These are phyloP conservation scores for Callospermophilus lateralis DNA, from an alignment of 2,113 vertebrate species.

Conservation along the genomic window DNA sequence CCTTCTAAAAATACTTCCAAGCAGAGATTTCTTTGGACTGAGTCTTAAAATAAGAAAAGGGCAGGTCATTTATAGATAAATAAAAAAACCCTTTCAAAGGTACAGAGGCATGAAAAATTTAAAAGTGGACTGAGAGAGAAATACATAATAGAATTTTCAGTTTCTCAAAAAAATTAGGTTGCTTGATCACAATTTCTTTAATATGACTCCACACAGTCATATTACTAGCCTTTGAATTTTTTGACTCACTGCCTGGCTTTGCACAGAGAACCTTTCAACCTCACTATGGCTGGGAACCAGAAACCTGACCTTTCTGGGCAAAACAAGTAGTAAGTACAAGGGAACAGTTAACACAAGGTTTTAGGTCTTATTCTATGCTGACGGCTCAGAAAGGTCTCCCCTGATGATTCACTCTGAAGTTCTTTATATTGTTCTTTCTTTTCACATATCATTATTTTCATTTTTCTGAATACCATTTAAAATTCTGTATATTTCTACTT, in stretches of 20 bases:
- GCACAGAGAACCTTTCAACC: constrained; percentile 27
- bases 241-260: constrained; percentile 39
- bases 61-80: neutral
- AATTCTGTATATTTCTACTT: neutral
- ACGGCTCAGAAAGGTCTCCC: neutral
- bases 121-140: constrained; percentile 2
- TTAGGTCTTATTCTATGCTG: neutral
- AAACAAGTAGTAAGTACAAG: neutral
- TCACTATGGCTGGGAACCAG: neutral
- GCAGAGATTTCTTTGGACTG: neutral
- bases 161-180: neutral
- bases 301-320: constrained; percentile 8
- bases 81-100: constrained; percentile 46
- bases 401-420: neutral
- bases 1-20: neutral
- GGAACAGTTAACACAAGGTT: neutral
- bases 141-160: neutral
- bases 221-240: neutral
- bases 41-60: constrained; percentile 8
- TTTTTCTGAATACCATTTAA: neutral
- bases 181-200: neutral
- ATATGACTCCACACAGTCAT: neutral
- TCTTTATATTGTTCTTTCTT: neutral
- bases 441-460: neutral
- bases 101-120: neutral